A percentile compares a stretch with the other conserved stretches of the same genome.
Evolutionary conservation across 2,797 vertebrate species (phyloP).

Genomic region (Anolis apletophallus): DNA sequence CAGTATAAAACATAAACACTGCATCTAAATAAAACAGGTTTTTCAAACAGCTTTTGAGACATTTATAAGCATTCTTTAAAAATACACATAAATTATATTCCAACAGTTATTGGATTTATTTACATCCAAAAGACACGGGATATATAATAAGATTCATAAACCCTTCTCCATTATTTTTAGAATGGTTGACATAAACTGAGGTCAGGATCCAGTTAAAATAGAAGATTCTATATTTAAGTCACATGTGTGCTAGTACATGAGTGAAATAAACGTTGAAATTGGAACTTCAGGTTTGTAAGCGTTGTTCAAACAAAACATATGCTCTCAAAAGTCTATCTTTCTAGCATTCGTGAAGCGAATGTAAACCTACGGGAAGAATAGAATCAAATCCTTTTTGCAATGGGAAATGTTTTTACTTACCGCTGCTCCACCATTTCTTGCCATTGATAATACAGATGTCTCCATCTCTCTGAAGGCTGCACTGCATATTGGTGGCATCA

Average conservation of each 20-base stretch:
- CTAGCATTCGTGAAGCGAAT: background rate
- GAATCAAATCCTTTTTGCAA: background rate
- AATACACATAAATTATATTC: background rate
- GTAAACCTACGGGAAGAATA: background rate
- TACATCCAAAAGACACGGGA: too few relatives aligned
- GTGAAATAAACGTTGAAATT: background rate
- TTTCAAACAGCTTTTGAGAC: background rate
- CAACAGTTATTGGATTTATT: background rate
- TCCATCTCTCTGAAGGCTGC: constrained; percentile 82
- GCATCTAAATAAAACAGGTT: too few relatives aligned
- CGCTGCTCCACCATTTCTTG: constrained; percentile 97
- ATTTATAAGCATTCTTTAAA: background rate
- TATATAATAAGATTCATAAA: background rate
- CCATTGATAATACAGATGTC: constrained; percentile 85
- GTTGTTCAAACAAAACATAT: background rate
- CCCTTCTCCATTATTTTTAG: background rate
- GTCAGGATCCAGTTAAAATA: too few relatives aligned
- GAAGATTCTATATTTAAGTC: too few relatives aligned
- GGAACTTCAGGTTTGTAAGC: too few relatives aligned
- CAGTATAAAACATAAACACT: too few relatives aligned
- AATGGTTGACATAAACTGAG: background rate
- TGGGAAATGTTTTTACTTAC: constrained; percentile 77
- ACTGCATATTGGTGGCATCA: constrained; percentile 92
- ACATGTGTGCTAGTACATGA: background rate
- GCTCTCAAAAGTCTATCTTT: background rate